These are phyloP conservation scores for Cephus nigrinus DNA, from an alignment of 2,888 invertebrate genomes.

Conservation along the genomic window DNA sequence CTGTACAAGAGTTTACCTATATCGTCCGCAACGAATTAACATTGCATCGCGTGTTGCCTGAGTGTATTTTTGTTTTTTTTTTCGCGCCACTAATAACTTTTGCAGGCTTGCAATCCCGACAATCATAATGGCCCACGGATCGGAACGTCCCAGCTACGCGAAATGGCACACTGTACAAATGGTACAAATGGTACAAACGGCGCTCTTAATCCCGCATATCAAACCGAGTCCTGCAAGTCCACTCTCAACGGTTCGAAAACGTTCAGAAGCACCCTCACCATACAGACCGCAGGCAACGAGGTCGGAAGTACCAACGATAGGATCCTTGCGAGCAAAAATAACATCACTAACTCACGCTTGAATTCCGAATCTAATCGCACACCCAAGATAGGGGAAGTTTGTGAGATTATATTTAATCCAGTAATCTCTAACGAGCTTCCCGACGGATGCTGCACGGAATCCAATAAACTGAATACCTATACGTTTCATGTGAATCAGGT, in stretches of 20 bases:
- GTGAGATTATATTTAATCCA: conserved; percentile 6
- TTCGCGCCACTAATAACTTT: conserved; percentile 57
- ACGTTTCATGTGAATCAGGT: not conserved
- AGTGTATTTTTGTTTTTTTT: conserved; percentile 12
- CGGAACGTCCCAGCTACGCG: not conserved
- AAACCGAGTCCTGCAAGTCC: conserved; percentile 30
- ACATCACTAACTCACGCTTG: conserved; percentile 9
- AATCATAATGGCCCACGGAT: not conserved
- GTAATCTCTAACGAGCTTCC: not conserved
- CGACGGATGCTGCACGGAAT: not conserved
- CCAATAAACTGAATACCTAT: not conserved
- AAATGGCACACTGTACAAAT: not conserved
- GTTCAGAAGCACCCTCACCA: conserved; percentile 63
- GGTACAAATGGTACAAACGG: not conserved
- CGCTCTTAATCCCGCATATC: not conserved
- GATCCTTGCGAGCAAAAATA: conserved; percentile 6
- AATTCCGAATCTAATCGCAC: not conserved
- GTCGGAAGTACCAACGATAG: conserved; percentile 49
- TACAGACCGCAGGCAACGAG: conserved; percentile 48
- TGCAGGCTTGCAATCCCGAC: conserved; percentile 52
- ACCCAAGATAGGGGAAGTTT: conserved; percentile 7
- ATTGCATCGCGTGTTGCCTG: conserved; percentile 1
- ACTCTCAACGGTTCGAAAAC: conserved; percentile 46
- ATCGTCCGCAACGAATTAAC: not conserved
- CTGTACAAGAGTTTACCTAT: not conserved